Conservation (phyloP, 2,888 invertebrate genomes). For the Diplazon laetatorius region DNA sequence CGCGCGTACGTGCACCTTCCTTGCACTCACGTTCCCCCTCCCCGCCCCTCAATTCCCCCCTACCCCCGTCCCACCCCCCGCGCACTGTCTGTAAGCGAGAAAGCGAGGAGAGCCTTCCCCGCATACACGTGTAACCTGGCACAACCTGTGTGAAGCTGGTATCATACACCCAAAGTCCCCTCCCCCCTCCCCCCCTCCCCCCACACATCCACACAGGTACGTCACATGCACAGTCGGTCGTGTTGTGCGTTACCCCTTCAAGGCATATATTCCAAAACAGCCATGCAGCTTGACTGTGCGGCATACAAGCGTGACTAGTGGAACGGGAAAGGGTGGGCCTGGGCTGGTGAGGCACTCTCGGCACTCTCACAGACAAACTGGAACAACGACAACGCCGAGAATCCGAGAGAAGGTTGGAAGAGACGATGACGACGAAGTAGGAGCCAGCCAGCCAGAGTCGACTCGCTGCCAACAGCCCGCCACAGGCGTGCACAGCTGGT, state of each 20-base stretch:
- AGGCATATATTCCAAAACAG: no score
- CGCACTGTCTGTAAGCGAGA: constrained; percentile 30
- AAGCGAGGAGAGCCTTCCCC: constrained; percentile 26
- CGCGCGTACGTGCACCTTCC: constrained; percentile 31
- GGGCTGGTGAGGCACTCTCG: constrained; percentile 30
- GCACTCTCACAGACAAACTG: constrained; percentile 38
- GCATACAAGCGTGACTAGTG: constrained; percentile 25
- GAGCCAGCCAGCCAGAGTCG: constrained; percentile 29
- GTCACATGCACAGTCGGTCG: not conserved
- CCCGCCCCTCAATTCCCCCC: no score
- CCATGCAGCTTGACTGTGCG: not conserved
- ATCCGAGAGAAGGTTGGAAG: constrained; percentile 20
- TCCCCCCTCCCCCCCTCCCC: no score
- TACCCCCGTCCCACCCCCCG: constrained; percentile 32
- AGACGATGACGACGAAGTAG: constrained; percentile 24
- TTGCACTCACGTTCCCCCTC: no score
- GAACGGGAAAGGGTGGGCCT: no score
- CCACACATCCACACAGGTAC: no score
- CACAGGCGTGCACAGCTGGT: constrained; percentile 38
- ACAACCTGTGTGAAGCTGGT: constrained; percentile 2
- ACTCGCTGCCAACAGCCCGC: constrained; percentile 13
- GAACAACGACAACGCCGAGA: constrained; percentile 34
- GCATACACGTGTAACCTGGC: not conserved
- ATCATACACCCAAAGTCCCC: constrained; percentile 12
- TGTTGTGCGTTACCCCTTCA: not conserved